Evolutionary conservation across 2,113 vertebrate species (phyloP), one percentile per base, ranked within the genome.

Genomic region (Pristiophorus japonicus): DNA sequence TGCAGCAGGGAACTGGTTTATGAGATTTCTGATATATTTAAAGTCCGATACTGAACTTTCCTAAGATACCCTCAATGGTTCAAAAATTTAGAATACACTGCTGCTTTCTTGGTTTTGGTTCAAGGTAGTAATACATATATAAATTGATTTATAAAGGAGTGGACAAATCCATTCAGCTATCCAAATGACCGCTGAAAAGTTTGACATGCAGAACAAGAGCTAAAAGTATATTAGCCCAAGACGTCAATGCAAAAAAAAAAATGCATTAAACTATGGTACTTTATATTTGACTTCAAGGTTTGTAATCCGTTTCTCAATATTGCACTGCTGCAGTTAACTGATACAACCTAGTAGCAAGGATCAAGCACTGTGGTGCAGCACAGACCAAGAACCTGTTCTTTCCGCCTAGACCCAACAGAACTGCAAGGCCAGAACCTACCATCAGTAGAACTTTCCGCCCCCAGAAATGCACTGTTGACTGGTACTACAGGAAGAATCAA

Each of bases 81-180:
- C 24, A 51, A 30, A 94, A 34, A 70, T 51, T 94, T 70, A 70
- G 66, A 94, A 70, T 47, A 70, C 65, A 94, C 55, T 94, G 65
- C 66, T 94, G 92, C 62, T 70, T 70, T 67, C 14, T 94, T 94
- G 65, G 42, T 94, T 94, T 94, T 73, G 42, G 22, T 94, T 94
- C 93, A 70, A 94, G 3, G 22, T 45, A 8, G 45, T 51, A 70
- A 3, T 27, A 51, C 51, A 51, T 18, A 20, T 38, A 27, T 70
- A 70, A 94, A 45, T 24, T 16, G 38, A 66, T 94, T 34, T 45
- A n/a, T 63, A 63, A n/a, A 63, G 27, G 65, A 14, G 8, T 34
- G 18, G 8, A 27, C 65, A 94, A 94, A 47, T 51, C 93, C 45
- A 14, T 94, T 94, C 30, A 7, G 34, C 59, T 94, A 34, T 34